Evolutionary conservation across 1,140 invertebrate genomes (phyloP), one percentile per base, ranked within the genome.

Genomic region (Penaeus japonicus): DNA sequence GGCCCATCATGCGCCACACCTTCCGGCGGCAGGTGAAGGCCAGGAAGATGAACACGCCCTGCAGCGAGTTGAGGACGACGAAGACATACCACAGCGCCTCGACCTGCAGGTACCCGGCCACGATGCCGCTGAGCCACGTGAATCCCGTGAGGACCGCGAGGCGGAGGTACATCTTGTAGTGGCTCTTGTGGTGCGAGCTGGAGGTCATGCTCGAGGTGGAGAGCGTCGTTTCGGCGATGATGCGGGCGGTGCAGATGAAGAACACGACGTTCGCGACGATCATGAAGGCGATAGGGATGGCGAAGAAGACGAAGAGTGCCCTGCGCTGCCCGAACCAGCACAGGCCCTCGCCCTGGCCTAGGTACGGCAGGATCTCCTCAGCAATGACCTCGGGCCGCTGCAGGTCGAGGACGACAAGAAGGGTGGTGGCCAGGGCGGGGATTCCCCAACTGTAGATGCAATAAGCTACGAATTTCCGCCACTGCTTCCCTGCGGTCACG

Each of bases 11-110:
- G 53, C 82, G 88, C 84, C 84, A 80, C 32, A 89, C 88, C 59
- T 84, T 87, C 55, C 59, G 87, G 10, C 92, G 94, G 90, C 93
- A 94, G 15, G 94, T 94, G 92, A 95, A 95, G 2, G 94, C 94
- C 1, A 94, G 87, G 90, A 94, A 94, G 62, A 95, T 94, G 91
- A 95, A 95, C 18, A 94, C 89, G 1, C 94, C 94, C 91, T 95
- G 94, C 12, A 94, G 92, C 4, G 94, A 93, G 90, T 94, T 95
- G 30, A 94, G 91, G 3, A 93, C 89, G 5, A 94, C 93, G 91
- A 95, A 95, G 18, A 94, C 89, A 89, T 94, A 94, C 92, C 92
- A 92, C 3, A 94, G 89, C 20, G 92, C 91, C 53, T 92, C 91
- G 24, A 92, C 87, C 81, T 94, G 92, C 0, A 93, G 85, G n/a